Evolutionary conservation across 2,888 invertebrate species (phyloP), one percentile per base, ranked within the genome.

Genomic region (Pandemis cinnamomeana): DNA sequence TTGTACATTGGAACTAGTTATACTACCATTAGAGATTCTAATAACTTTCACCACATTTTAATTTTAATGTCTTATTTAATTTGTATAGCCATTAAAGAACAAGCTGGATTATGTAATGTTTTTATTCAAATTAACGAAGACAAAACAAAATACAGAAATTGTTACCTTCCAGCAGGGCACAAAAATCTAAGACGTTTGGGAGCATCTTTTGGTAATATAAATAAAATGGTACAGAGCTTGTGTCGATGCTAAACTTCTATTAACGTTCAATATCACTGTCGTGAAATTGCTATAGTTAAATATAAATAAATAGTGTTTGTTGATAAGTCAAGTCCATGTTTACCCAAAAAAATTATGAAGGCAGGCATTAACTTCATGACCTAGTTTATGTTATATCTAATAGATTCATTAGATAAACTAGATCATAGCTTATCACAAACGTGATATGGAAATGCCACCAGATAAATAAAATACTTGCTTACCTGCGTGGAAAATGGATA

Each of bases 401-500:
- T 55, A 46, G 53, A 44, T 66, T 15, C 15, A 20, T 53, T 15
- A 55, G 13, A 20, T 27, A 20, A 70, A 62, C 42, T n/a, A n/a
- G 46, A 51, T 7, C 44, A 69, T 64, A 51, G 42, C 69, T 27
- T 64, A 69, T 44, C 27, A 64, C 46, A 41, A 53, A 60, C 3
- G n/a, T 42, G 3, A 60, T 27, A 60, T 60, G 42, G 2, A 60
- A 51, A 51, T 44, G 6, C n/a, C 15, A 53, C 48, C 15, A 44
- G 42, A 20, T 62, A 64, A 76, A 78, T 77, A 36, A 67, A 67
- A 62, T 60, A 44, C 71, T 67, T 76, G 69, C 83, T 84, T 83
- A 89, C 88, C 82, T 84, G 81, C 78, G 82, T 82, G 78, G 78
- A 80, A 82, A 84, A 82, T 81, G 80, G 82, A 81, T 83, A 82